Base-by-base conservation (phyloP, 2,888 invertebrate species). In the Tetragnatha montana region DNA sequence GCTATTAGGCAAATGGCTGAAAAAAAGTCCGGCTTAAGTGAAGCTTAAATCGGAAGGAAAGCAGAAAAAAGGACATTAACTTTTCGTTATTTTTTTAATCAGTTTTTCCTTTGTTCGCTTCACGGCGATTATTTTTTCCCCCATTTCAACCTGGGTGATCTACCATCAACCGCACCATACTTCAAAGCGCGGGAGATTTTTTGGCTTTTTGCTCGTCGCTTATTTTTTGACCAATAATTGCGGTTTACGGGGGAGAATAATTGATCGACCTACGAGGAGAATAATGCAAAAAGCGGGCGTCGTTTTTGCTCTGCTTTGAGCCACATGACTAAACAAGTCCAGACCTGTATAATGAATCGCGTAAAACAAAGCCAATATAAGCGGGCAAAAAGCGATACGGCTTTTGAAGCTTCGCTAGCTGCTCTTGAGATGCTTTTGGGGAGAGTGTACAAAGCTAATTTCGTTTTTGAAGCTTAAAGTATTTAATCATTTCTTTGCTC, bases 141-240 rank as follows among this genome's bases (percentile, higher is more conserved):
- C 70, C 21, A 50, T 78, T 78, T 70, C 50, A 60, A 22, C 19
- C 73, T 35, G 60, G 22, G 51, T 35, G 71, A 85, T 85, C 22
- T 71, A 50, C 85, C 85, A 85, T 85, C 78, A 85, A 85, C 35
- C 71, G 47, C 7, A 12, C 12, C 69, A 4, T 51, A n/a, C 69
- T 79, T 85, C 70, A 78, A 79, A 85, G 84, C 78, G n/a, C 79
- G 69, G 17, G 6, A n/a, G 71, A 47, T 85, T 85, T 85, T 84
- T 78, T 14, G 8, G 14, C 35, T 51, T 50, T 73, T 82, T 82
- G 17, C 50, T 73, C 35, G 17, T 60, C 35, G 50, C 71, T 81
- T 70, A 79, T 19, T 71, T 51, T 82, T 82, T 82, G 47, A 60
- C 85, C 85, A 60, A 85, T 85, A 85, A 85, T 78, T 85, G 85